Evolutionary conservation across 2,888 invertebrate genomes (phyloP), one percentile per base, ranked within the genome.

Genomic region (Blastobasis adustella): DNA sequence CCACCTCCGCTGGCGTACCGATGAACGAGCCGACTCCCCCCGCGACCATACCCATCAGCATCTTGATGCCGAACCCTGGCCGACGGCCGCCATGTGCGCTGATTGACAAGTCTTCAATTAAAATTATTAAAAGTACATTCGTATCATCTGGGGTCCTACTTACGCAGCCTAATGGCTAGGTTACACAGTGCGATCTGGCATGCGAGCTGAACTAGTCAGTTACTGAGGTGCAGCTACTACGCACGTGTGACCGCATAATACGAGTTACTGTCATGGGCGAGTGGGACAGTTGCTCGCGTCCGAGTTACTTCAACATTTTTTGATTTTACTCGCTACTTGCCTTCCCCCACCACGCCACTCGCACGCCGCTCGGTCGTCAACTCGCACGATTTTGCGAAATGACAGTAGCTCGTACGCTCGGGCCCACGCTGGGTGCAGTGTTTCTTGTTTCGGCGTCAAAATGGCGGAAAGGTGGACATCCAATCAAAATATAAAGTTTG

Each of bases 1-100:
- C 94, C 47, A 98, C 94, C 85, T 98, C 98, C 0, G 98, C 97
- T 4, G 98, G 98, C 7, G 97, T 98, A 43, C 98, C 98, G 51
- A 98, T 93, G 77, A 98, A 96, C 3, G 98, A 94, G 40, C 96
- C 96, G 39, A 91, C 79, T 0, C 89, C 89, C 5, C 98, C 98
- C 3, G 98, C 96, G 0, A 91, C 73, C 89, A 96, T 93, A 39
- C 98, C 98, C 60, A 98, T 86, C 0, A 74, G 89, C 58, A 96
- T 93, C 81, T 97, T 98, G 44, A 86, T 86, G 0, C 91, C 65
- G 68, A 98, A 95, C 65, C 90, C 92, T n/a, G 98, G 97, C 8
- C 23, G 23, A 2, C 3, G 23, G 23, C 23, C 23, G 23, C 23
- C 23, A 3, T 23, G 3, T 23, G 23, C 23, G 23, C 23, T 23